Percentiles rank a stretch among this genome's conserved stretches.
Evolutionary conservation across 2,888 invertebrate genomes (phyloP).

Genomic region (Lottia scabra): DNA sequence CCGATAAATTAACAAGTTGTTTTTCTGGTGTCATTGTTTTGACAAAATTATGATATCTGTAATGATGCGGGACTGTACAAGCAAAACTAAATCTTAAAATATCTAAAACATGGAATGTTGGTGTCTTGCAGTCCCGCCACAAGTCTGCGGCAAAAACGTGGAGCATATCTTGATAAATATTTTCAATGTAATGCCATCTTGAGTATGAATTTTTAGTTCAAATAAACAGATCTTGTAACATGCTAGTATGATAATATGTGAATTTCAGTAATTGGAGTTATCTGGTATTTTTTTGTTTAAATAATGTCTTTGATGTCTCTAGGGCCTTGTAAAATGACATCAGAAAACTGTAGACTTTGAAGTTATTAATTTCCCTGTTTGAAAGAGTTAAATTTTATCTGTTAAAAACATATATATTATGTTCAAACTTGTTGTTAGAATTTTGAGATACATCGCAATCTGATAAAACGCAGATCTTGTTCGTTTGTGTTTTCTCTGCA

Average conservation of each 20-base stretch:
- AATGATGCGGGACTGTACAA: slow-evolving; percentile 1
- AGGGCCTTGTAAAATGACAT: not conserved
- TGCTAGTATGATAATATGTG: not conserved
- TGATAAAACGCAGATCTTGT: no score
- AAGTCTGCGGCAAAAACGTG: not conserved
- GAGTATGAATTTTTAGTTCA: slow-evolving; percentile 3
- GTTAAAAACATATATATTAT: no score
- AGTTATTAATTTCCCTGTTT: no score
- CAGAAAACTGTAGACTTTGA: no score
- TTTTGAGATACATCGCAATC: no score
- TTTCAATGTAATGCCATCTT: slow-evolving; percentile 1
- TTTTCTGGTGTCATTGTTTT: not conserved
- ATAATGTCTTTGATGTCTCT: not conserved
- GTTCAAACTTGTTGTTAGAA: no score
- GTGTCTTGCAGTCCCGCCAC: not conserved
- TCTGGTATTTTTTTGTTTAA: not conserved
- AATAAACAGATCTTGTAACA: slow-evolving; percentile 1
- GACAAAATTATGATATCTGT: slow-evolving; percentile 3
- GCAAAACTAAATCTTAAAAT: slow-evolving; percentile 5
- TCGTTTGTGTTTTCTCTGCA: no score
- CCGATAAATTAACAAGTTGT: no score
- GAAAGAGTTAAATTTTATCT: no score
- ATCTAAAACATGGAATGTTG: slow-evolving; percentile 1
- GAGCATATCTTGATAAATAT: not conserved
- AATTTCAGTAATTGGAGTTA: slow-evolving; percentile 3